Base-by-base conservation (phyloP, 30 jellyfish, hydroid and myxozoan genomes). In the Chrysaora quinquecirrha region DNA sequence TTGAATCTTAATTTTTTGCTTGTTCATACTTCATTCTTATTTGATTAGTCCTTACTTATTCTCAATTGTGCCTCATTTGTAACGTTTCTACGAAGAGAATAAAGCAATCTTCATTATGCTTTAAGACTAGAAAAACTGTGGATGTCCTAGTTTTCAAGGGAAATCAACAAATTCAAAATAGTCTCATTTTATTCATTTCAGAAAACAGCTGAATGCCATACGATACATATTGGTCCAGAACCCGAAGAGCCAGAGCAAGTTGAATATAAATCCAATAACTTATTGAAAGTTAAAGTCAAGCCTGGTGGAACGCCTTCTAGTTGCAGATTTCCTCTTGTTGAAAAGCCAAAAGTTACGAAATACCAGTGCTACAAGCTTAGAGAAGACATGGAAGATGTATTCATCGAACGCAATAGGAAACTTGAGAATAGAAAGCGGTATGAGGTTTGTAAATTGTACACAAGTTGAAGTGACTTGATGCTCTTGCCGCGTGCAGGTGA, bases 241-340 rank as follows among this genome's bases (percentile, higher is more conserved):
- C 31, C 34, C 31, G 70, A 80, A 31, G 76, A 67, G 25, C 25
- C 46, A 9, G 83, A 64, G 32, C 47, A 16, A 0, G 64, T 27
- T 24, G 34, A 65, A 49, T 12, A 83, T 30, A 2, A 30, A 29
- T 80, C 30, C 47, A 34, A 38, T 66, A 83, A 83, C 31, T 16
- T 25, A 6, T 31, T 80, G 76, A 80, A 80, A 80, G 54, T 80
- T n/a, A 80, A 80, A 56, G 90, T 80, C 1, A 80, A 80, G 23
- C 90, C 79, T 0, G 90, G 90, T 0, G 90, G 90, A 18, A 64
- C 90, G 2, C 90, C 90, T 0, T 80, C 90, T 22, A 80, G 90
- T 67, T 25, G 76, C 34, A 30, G 90, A 22, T 35, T 80, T 49
- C 90, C 90, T 2, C 16, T 80, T 47, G 71, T 80, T 11, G 83